These are phyloP conservation scores for Lapara coniferarum DNA, from an alignment of 2,888 invertebrate genomes.

Conservation along the genomic window DNA sequence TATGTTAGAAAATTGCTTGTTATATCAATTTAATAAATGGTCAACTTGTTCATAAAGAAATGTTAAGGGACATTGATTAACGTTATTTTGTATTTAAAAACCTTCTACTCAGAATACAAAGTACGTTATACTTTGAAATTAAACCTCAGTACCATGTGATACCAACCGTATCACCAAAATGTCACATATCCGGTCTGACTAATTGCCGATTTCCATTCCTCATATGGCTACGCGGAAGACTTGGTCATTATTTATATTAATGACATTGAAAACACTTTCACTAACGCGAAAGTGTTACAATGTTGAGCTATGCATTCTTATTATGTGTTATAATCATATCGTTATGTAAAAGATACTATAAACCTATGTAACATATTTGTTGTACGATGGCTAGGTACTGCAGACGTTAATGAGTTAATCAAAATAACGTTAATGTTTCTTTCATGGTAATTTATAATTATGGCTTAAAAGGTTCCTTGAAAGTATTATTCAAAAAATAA, in stretches of 20 bases:
- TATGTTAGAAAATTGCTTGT: too few relatives aligned
- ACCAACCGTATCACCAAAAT: background rate
- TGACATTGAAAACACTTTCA: slow-evolving; percentile 27
- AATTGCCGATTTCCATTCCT: slow-evolving; percentile 17
- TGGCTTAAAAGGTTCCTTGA: too few relatives aligned
- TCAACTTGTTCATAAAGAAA: too few relatives aligned
- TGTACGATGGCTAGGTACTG: background rate
- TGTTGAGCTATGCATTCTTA: slow-evolving; percentile 22
- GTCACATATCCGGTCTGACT: slow-evolving; percentile 4
- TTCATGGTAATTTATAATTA: background rate
- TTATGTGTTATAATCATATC: background rate
- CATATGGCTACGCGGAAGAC: slow-evolving; percentile 13
- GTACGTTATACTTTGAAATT: too few relatives aligned
- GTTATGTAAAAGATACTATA: background rate
- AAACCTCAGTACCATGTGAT: too few relatives aligned
- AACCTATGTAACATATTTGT: background rate
- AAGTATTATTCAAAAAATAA: too few relatives aligned
- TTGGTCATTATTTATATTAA: slow-evolving; percentile 24
- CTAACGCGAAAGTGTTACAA: slow-evolving; percentile 26
- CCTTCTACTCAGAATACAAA: too few relatives aligned
- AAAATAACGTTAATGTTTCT: background rate
- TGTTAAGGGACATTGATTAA: too few relatives aligned
- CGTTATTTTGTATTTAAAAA: too few relatives aligned
- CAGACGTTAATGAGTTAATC: background rate
- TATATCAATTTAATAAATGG: too few relatives aligned